Conservation (phyloP, 2,113 vertebrate species). For the Myocastor coypus region DNA sequence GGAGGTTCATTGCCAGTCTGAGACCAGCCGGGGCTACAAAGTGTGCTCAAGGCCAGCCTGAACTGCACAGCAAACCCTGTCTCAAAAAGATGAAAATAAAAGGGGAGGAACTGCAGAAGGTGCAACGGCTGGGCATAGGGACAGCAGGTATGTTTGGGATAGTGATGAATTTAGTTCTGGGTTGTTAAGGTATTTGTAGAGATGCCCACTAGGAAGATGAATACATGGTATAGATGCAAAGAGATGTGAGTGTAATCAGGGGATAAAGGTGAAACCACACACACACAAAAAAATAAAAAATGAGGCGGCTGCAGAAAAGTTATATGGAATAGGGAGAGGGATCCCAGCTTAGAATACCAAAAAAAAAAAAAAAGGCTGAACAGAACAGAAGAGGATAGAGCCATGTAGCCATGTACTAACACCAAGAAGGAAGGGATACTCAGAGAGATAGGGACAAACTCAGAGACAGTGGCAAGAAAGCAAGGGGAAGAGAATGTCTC, state of each 20-base stretch:
- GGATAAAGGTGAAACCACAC: conserved; percentile 35
- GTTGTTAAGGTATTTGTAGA: not conserved
- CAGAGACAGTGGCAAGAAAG: not conserved
- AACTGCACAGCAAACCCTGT: not conserved
- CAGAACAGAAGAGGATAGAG: not conserved
- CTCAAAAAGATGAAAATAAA: not conserved
- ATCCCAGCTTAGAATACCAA: not conserved
- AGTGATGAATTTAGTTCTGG: not conserved
- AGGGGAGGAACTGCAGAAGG: not conserved
- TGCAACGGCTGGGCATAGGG: not conserved
- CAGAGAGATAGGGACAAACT: not conserved
- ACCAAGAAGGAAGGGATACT: not conserved
- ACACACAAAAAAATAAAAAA: not conserved
- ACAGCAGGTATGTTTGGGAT: not conserved
- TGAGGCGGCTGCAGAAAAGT: not conserved
- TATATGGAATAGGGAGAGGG: not conserved
- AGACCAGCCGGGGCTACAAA: not conserved
- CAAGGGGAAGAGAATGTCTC: not conserved
- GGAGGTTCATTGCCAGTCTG: not conserved
- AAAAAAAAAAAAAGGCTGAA: not conserved
- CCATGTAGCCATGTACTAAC: not conserved
- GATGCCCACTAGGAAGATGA: not conserved
- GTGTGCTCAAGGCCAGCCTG: not conserved
- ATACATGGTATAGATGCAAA: not conserved
- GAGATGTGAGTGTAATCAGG: not conserved